Evolutionary conservation across 2,113 vertebrate genomes (phyloP).

Genomic region (Eulacestoma nigropectus): DNA sequence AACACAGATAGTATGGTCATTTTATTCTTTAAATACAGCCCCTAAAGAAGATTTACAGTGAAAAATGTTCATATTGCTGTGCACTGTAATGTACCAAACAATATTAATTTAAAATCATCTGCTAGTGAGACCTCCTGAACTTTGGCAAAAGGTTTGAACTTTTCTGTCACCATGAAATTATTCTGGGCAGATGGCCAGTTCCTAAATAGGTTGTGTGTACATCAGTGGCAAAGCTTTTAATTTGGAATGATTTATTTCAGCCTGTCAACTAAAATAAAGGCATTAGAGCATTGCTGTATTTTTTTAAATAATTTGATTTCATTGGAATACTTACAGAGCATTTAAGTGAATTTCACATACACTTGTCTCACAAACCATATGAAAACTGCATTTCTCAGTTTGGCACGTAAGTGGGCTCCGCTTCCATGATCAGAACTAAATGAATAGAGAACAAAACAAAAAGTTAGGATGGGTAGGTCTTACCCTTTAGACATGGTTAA

Average conservation of each 20-base stretch:
- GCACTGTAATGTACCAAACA: background rate
- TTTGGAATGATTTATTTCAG: constrained; percentile 7
- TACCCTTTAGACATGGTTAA: background rate
- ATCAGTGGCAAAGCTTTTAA: constrained; percentile 14
- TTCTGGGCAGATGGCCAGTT: background rate
- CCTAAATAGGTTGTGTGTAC: background rate
- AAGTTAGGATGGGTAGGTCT: background rate
- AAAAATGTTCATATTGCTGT: background rate
- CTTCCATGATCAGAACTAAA: background rate
- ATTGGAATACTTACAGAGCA: background rate
- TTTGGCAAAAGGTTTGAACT: constrained; percentile 10
- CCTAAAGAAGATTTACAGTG: background rate
- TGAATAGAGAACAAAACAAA: background rate
- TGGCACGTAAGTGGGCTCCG: background rate
- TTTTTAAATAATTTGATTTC: background rate
- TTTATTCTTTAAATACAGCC: background rate
- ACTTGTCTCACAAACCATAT: background rate
- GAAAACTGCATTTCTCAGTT: background rate
- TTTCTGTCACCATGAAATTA: background rate
- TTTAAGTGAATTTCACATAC: background rate
- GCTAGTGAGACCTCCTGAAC: background rate
- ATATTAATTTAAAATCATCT: background rate
- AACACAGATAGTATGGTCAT: background rate
- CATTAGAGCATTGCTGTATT: background rate
- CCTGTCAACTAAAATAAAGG: background rate